Evolutionary conservation across 1,140 invertebrate species (phyloP), one percentile per base, ranked within the genome.

Genomic region (Holcopasites calliopsidis): DNA sequence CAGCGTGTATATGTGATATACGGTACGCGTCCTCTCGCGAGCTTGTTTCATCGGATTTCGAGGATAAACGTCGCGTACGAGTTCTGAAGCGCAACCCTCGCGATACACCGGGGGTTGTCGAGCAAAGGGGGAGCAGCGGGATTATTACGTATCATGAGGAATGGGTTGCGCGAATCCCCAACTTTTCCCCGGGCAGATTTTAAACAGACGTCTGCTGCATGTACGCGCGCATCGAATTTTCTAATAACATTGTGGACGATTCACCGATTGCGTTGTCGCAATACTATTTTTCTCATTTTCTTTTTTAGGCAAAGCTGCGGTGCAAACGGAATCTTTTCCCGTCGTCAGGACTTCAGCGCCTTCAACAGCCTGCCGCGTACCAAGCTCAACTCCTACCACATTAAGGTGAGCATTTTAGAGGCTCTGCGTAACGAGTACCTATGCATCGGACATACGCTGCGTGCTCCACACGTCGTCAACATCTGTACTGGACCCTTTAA

Each of bases 311-410:
- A 96, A 91, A 96, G 95, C 78, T 96, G 96, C 86, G 96, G 96
- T 69, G 96, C 96, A 44, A 97, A 96, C 88, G 96, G 96, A 33
- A 97, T 98, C 82, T 98, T 98, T 90, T 96, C 95, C 28, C 94
- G 97, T 80, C 95, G 98, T 75, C 92, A 96, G 86, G 97, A 99
- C 92, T 98, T 98, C 93, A 97, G 97, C 83, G 97, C 97, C 42
- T 99, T 99, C 94, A 99, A 98, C 90, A 94, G 95, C 72, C 93
- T 99, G 82, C 98, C 98, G 65, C 95, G 95, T 89, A 96, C 97
- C 89, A 98, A 98, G 93, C 95, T 98, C 88, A 99, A 99, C 93
- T 98, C 98, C 85, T 99, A 99, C 94, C 97, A 99, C 93, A 98
- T 99, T 89, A 98, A 99, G 97, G 97, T 98, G 94, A 94, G 94